Percentiles rank a stretch among this genome's conserved stretches.
Conservation (phyloP, 2,797 vertebrate genomes). For the Falco biarmicus region DNA sequence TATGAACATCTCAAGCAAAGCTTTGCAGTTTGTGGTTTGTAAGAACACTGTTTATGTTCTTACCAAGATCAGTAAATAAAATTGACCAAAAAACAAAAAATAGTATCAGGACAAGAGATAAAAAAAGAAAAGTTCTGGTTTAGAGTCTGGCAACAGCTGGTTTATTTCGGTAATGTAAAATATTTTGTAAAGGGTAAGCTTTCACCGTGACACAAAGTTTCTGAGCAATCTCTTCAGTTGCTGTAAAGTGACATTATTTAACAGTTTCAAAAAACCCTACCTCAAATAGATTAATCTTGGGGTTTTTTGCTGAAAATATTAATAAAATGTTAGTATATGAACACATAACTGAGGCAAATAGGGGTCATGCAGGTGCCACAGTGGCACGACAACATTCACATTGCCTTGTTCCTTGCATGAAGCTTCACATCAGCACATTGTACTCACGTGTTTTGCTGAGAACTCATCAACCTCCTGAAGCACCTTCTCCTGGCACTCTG, state of each 20-base stretch:
- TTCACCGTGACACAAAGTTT: not conserved
- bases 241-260: not conserved
- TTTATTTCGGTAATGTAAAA: not conserved
- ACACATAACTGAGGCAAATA: not conserved
- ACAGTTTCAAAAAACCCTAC: not conserved
- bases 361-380: not conserved
- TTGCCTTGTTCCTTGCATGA: not conserved
- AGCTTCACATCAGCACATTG: not conserved
- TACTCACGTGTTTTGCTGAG: conserved; percentile 86
- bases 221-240: not conserved
- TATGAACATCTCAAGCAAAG: not conserved
- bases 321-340: not conserved
- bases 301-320: not conserved
- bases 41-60: not conserved
- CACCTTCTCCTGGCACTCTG: conserved; percentile 83
- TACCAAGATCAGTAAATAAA: not conserved
- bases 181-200: not conserved
- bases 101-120: not conserved
- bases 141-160: not conserved
- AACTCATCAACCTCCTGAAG: conserved; percentile 89
- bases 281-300: not conserved
- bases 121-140: not conserved
- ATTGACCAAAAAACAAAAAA: not conserved
- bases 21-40: not conserved
- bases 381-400: not conserved